Conservation (phyloP, 1,140 invertebrate genomes). For the Arion vulgaris region DNA sequence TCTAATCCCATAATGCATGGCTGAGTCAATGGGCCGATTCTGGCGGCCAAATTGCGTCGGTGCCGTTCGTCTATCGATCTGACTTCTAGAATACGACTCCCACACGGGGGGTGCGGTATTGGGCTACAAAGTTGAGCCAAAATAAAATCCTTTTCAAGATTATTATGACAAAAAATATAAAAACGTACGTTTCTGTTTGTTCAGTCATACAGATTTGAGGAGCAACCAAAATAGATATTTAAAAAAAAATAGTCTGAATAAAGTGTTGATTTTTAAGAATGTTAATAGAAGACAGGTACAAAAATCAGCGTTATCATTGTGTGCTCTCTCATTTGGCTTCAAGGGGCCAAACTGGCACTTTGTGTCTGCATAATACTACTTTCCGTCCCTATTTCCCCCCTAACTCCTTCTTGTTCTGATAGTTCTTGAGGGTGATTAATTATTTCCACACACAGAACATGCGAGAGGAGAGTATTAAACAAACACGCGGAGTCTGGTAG, state of each 20-base stretch:
- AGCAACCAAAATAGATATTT: no score
- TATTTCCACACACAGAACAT: conserved; percentile 26
- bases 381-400: no score
- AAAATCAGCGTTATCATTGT: not conserved
- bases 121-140: not conserved
- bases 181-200: no score
- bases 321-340: not conserved
- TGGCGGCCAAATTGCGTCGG: conserved; percentile 35
- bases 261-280: no score
- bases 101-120: not conserved
- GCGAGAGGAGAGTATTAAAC: not conserved
- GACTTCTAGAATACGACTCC: not conserved
- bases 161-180: no score
- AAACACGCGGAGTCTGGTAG: not conserved
- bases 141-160: no score
- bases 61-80: conserved; percentile 27
- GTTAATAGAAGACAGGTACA: no score
- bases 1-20: conserved; percentile 43
- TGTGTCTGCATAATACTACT: not conserved
- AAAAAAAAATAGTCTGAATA: no score
- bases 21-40: conserved; percentile 38
- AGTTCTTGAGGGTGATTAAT: conserved; percentile 22
- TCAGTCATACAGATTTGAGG: no score
- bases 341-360: conserved; percentile 9
- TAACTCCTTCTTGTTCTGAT: not conserved